phyloP scores from a whole-genome alignment of 1,140 invertebrate species.

The Kradibia gibbosae region DNA sequence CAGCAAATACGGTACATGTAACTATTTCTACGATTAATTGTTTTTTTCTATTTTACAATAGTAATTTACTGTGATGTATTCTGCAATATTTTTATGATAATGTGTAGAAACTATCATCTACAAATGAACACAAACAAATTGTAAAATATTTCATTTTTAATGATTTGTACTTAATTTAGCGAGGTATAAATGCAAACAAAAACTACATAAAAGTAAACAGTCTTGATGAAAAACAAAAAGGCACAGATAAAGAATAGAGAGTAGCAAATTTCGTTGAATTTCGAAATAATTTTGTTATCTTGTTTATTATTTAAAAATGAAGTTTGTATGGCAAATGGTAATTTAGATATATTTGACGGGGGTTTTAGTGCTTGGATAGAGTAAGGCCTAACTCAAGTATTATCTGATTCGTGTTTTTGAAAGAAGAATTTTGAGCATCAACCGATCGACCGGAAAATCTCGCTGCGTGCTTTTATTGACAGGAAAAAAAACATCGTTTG shows the following conservation, averaged over 20 bases:
- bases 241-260: constrained; percentile 7
- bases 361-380: constrained; percentile 72
- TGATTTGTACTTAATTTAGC: constrained; percentile 40
- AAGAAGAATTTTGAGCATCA: constrained; percentile 39
- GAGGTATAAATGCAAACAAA: constrained; percentile 36
- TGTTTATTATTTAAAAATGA: constrained; percentile 17
- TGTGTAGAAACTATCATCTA: constrained; percentile 21
- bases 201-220: constrained; percentile 25
- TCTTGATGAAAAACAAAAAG: constrained; percentile 13
- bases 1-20: constrained; percentile 24
- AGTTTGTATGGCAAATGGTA: constrained; percentile 34
- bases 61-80: constrained; percentile 24
- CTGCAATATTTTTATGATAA: constrained; percentile 7
- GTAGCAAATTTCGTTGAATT: constrained; percentile 47
- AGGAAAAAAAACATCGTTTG: background rate
- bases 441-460: constrained; percentile 54
- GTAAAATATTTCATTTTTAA: constrained; percentile 15
- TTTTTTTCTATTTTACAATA: constrained; percentile 14
- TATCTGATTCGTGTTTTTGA: background rate
- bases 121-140: constrained; percentile 3
- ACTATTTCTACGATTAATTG: constrained; percentile 26
- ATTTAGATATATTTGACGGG: constrained; percentile 53
- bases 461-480: constrained; percentile 34
- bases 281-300: constrained; percentile 48
- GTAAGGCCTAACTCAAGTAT: constrained; percentile 64